Evolutionary conservation across 2,888 invertebrate species (phyloP), one percentile per base, ranked within the genome.

Genomic region (Eilema griseolum): DNA sequence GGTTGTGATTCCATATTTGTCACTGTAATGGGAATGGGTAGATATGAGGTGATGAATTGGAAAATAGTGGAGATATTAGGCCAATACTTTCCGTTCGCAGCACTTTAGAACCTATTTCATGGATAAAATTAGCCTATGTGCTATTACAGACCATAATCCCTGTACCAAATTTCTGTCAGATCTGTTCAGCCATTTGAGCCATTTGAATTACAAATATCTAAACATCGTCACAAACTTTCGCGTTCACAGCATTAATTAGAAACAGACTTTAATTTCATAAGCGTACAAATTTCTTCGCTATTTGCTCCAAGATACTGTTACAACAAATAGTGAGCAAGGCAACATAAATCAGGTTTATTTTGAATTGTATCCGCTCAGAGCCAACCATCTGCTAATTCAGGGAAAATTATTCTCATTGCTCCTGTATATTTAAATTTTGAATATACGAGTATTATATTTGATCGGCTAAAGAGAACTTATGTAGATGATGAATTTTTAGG

Each of bases 311-410:
- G 74, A 78, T 74, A 61, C 72, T 72, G 68, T 72, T 57, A 61
- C 71, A 71, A 76, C 79, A 71, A 83, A 78, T 80, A 79, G 80
- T 75, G 89, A 90, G 91, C 90, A 88, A 84, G 83, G 72, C 24
- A 67, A 66, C 77, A 90, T 92, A 91, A 92, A 91, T 92, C 87
- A 86, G 78, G 80, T 85, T 87, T 81, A 83, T 78, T 78, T 79
- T 80, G 81, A 84, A 86, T 84, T 78, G 85, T 84, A 75, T 78
- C 80, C 80, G 75, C 69, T 71, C 61, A 59, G 66, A 71, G 75
- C 70, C 78, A 71, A 86, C 88, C 92, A 91, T 92, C 92, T 92
- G 92, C 86, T 92, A 89, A 90, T 90, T 88, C 86, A 85, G 85
- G 86, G 84, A 84, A 88, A 87, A 86, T 86, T 83, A 79, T 31